These are phyloP conservation scores for Drosophila leonis DNA, from an alignment of 2,888 invertebrate genomes.

Conservation along the genomic window DNA sequence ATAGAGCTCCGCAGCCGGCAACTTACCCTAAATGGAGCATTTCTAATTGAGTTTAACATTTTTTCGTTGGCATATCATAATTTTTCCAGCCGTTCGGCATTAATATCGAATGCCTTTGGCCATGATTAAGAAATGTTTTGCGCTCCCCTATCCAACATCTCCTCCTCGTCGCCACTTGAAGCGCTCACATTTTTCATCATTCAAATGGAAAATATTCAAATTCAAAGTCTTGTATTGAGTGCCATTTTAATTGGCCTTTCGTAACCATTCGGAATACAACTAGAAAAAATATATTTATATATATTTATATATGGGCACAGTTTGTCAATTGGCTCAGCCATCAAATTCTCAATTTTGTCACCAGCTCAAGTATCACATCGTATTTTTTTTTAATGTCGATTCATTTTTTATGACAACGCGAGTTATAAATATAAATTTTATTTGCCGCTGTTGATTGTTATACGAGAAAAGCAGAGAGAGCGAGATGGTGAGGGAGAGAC, in stretches of 20 bases:
- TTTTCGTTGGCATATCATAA: conserved; percentile 57
- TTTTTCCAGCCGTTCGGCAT: conserved; percentile 49
- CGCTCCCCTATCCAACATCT: not conserved
- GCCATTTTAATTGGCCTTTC: conserved; percentile 23
- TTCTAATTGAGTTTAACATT: conserved; percentile 72
- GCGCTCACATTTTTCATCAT: conserved; percentile 65
- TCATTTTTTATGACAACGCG: conserved; percentile 60
- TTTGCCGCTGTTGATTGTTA: conserved; percentile 69
- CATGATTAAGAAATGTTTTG: conserved; percentile 65
- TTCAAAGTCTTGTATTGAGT: conserved; percentile 31
- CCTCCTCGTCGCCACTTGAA: conserved; percentile 40
- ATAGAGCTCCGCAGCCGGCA: conserved; percentile 35
- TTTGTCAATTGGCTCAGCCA: conserved; percentile 41
- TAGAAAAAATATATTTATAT: conserved; percentile 15
- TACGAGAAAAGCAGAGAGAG: conserved; percentile 31
- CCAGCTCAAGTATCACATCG: conserved; percentile 42
- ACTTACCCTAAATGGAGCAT: conserved; percentile 42
- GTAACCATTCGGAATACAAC: conserved; percentile 41
- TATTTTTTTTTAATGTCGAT: conserved; percentile 40
- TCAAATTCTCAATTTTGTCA: conserved; percentile 47
- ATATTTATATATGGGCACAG: conserved; percentile 17
- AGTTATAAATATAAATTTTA: conserved; percentile 67
- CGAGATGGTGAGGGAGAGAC: not conserved
- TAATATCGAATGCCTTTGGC: conserved; percentile 61
- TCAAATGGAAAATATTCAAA: conserved; percentile 56